Evolutionary conservation across 2,888 invertebrate species (phyloP).

Genomic region (Apomyelois bistriatella): DNA sequence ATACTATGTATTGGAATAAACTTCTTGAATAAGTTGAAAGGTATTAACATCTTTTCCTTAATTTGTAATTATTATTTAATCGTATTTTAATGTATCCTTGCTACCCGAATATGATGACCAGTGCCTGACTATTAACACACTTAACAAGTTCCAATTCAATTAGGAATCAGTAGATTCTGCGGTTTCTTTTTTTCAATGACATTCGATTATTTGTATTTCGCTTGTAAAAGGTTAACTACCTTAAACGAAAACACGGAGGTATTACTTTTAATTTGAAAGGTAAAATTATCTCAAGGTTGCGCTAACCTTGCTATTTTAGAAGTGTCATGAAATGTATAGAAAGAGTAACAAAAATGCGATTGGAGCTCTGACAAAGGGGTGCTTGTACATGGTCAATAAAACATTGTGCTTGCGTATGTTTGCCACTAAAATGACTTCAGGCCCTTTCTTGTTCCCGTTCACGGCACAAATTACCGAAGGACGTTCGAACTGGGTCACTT

Average conservation of each 20-base stretch:
- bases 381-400: slow-evolving; percentile 44
- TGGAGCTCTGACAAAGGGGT: slow-evolving; percentile 44
- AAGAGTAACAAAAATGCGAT: slow-evolving; percentile 40
- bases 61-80: slow-evolving; percentile 60
- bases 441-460: slow-evolving; percentile 78
- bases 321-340: slow-evolving; percentile 22
- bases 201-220: slow-evolving; percentile 25
- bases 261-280: slow-evolving; percentile 31
- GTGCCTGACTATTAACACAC: slow-evolving; percentile 52
- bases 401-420: slow-evolving; percentile 52
- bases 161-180: slow-evolving; percentile 30
- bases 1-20: slow-evolving; percentile 43
- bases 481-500: slow-evolving; percentile 79
- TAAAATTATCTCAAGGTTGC: slow-evolving; percentile 42
- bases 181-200: slow-evolving; percentile 35
- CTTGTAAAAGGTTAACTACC: slow-evolving; percentile 28
- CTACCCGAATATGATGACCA: slow-evolving; percentile 41
- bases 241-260: slow-evolving; percentile 25
- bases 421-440: slow-evolving; percentile 59
- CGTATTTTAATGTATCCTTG: slow-evolving; percentile 58
- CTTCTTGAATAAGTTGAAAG: slow-evolving; percentile 41
- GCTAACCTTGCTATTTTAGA: slow-evolving; percentile 38
- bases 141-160: slow-evolving; percentile 50
- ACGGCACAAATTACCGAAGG: slow-evolving; percentile 77
- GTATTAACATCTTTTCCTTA: slow-evolving; percentile 53